Percentiles rank a stretch among this genome's conserved stretches.
phyloP scores from a whole-genome alignment of 2,797 vertebrate genomes.

The Chiloscyllium punctatum region DNA sequence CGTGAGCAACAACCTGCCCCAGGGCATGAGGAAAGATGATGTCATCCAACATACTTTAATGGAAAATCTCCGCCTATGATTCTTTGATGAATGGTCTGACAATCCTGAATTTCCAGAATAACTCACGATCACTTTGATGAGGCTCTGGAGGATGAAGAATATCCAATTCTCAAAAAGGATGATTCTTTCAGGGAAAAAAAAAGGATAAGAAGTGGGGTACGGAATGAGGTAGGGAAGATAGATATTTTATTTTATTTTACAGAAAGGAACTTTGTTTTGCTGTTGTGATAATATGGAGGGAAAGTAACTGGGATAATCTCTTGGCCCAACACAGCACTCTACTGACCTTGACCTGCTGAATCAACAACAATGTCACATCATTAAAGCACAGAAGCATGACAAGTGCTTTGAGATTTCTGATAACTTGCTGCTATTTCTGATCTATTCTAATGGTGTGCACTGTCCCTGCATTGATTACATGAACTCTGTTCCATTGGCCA shows the following conservation, averaged over 20 bases:
- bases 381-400: not conserved
- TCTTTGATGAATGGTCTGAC: not conserved
- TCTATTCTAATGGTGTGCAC: slow-evolving; percentile 2
- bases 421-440: slow-evolving; percentile 1
- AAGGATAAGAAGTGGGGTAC: not conserved
- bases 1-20: no score
- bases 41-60: no score
- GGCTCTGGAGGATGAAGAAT: not conserved
- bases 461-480: slow-evolving; percentile 27
- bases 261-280: not conserved
- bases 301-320: not conserved
- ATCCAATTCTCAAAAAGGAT: not conserved
- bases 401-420: not conserved
- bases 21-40: no score
- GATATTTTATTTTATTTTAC: not conserved
- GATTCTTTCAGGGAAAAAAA: not conserved
- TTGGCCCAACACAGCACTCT: not conserved
- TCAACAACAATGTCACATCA: slow-evolving; percentile 2
- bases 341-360: slow-evolving; percentile 8
- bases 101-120: not conserved
- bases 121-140: not conserved
- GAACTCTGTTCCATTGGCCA: not conserved
- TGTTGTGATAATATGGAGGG: not conserved
- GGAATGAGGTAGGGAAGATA: not conserved
- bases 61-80: no score